Evolutionary conservation across 2,888 invertebrate species (phyloP).

Genomic region (Netelia melanura): DNA sequence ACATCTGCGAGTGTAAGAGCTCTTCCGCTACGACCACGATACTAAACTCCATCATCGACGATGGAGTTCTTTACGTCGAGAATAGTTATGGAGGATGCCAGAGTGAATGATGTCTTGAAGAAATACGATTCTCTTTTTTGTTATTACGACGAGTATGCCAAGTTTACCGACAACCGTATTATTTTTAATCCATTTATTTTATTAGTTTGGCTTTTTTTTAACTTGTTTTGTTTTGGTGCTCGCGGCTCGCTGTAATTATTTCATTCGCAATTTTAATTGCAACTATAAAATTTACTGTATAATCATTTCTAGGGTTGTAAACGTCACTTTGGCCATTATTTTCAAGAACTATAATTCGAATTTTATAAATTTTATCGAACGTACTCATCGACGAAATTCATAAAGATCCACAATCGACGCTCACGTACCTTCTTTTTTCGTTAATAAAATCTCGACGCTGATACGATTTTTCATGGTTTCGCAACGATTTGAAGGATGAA

Average conservation of each 20-base stretch:
- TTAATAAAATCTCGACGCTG: background rate
- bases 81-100: background rate
- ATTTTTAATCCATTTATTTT: too few species aligned
- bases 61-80: background rate
- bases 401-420: background rate
- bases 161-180: too few species aligned
- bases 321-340: background rate
- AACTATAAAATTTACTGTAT: background rate
- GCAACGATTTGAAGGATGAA: conserved; percentile 44
- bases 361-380: too few species aligned
- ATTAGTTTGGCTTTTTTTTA: too few species aligned
- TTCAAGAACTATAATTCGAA: too few species aligned
- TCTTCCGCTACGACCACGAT: conserved; percentile 16
- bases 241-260: background rate
- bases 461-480: background rate
- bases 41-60: background rate
- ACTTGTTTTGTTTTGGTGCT: too few species aligned
- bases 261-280: background rate
- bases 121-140: too few species aligned
- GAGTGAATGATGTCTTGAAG: background rate
- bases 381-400: background rate
- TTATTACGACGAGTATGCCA: too few species aligned
- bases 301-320: background rate
- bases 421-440: conserved; percentile 2
- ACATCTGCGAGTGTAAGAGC: conserved; percentile 44